A percentile compares a stretch with the other conserved stretches of the same genome.
These are phyloP conservation scores for Paguma larvata DNA, from an alignment of 2,797 vertebrate genomes.

Conservation along the genomic window DNA sequence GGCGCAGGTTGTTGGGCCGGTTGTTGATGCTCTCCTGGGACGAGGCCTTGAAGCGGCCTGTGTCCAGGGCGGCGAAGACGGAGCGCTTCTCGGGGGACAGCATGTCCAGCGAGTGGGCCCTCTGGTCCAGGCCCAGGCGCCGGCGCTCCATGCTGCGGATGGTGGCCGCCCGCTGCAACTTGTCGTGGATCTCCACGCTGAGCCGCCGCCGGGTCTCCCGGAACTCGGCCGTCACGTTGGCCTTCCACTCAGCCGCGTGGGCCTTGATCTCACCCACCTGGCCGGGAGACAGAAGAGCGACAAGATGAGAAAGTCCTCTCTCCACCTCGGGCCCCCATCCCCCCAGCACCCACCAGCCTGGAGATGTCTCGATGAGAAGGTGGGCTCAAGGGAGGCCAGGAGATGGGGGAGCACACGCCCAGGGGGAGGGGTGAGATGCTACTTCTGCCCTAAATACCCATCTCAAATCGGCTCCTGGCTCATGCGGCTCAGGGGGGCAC, in stretches of 20 bases:
- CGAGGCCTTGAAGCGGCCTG: constrained; percentile 95
- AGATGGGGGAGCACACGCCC: accelerated
- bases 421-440: no score
- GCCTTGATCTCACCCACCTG: constrained; percentile 99
- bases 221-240: constrained; percentile 97
- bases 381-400: accelerated
- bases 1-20: constrained; percentile 96
- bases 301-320: neutral
- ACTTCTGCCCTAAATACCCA: neutral
- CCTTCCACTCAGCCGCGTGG: constrained; percentile 98
- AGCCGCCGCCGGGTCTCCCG: constrained; percentile 96
- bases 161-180: constrained; percentile 97
- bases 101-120: constrained; percentile 98
- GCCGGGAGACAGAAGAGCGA: constrained; percentile 46
- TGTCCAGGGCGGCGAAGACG: constrained; percentile 95
- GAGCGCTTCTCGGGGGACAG: constrained; percentile 97
- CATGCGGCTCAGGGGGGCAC: neutral
- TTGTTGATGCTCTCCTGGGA: constrained; percentile 99
- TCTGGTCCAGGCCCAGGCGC: constrained; percentile 96
- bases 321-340: accelerated
- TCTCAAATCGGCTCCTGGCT: neutral
- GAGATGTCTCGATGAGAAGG: neutral
- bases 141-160: constrained; percentile 99
- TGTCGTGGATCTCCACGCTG: constrained; percentile 98
- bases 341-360: neutral